Base-by-base conservation (phyloP, 2,797 vertebrate species). In the Bovichtus variegatus region DNA sequence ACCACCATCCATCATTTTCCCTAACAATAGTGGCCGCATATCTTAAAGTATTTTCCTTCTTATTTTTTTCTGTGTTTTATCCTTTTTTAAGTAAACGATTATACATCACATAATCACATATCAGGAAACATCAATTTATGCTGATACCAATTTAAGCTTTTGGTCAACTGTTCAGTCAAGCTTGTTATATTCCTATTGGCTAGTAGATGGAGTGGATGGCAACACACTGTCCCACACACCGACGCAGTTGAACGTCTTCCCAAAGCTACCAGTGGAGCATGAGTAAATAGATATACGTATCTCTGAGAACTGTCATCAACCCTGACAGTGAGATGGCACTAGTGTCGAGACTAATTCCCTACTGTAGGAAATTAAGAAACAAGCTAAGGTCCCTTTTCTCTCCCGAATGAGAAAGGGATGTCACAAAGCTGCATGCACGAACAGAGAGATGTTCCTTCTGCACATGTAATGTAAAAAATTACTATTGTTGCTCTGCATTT, bases 171-270 rank as follows among this genome's bases (percentile, higher is more conserved):
- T 31, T 61, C 21, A 43, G 23, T 23, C 13, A n/a, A 47, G 49
- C 27, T 8, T 18, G 29, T 44, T 34, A 31, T 34, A 8, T 7
- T 31, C 7, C 6, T n/a, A n/a, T n/a, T n/a, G n/a, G n/a, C n/a
- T n/a, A n/a, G n/a, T n/a, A n/a, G n/a, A n/a, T n/a, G n/a, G 12
- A 16, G 25, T n/a, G 1, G 13, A 25, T 5, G 2, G 27, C 0
- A 46, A 53, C 27, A 11, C 49, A 9, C 25, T 36, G n/a, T 72
- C 9, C 18, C 9, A 18, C 40, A 19, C 36, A 23, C 23, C 38
- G 18, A 71, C 21, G 4, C 29, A 23, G 21, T 40, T 71, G n/a
- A 67, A 25, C 0, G 1, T 66, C n/a, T 46, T 57, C 23, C n/a
- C 23, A 47, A 62, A 49, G 53, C 74, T 54, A 27, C 29, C 54